Conservation (phyloP, 2,113 vertebrate genomes). For the Phalacrocorax aristotelis region DNA sequence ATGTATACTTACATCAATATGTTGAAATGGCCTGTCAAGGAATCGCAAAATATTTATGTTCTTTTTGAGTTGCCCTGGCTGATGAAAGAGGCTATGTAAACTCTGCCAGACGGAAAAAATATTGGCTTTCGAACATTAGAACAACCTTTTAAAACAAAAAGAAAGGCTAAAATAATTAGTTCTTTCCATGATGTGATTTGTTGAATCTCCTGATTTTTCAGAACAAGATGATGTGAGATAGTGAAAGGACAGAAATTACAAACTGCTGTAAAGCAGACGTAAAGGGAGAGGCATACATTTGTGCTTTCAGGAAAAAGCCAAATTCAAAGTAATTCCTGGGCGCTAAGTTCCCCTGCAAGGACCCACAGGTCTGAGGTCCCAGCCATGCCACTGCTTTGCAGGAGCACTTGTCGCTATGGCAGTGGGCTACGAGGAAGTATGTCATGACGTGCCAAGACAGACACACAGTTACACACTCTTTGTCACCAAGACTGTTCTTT, state of each 20-base stretch:
- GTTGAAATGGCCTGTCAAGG: background rate
- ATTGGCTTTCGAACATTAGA: background rate
- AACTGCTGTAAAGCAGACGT: background rate
- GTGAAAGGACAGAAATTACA: background rate
- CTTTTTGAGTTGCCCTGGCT: background rate
- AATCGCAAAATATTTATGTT: constrained; percentile 3
- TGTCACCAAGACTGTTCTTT: background rate
- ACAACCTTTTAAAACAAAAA: background rate
- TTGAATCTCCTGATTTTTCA: background rate
- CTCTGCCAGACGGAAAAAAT: background rate
- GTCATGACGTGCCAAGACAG: background rate
- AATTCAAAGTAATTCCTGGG: background rate
- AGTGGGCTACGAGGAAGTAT: background rate
- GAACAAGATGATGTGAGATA: background rate
- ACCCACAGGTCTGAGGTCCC: background rate
- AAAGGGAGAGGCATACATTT: background rate
- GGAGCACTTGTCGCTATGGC: background rate
- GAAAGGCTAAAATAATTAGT: background rate
- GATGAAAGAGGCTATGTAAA: background rate
- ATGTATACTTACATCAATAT: background rate
- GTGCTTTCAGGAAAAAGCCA: background rate
- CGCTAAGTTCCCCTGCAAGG: background rate
- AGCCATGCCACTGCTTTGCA: background rate
- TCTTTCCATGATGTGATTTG: background rate
- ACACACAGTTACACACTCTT: background rate